Evolutionary conservation across 2,888 invertebrate genomes (phyloP).

Genomic region (Enchytraeus crypticus): DNA sequence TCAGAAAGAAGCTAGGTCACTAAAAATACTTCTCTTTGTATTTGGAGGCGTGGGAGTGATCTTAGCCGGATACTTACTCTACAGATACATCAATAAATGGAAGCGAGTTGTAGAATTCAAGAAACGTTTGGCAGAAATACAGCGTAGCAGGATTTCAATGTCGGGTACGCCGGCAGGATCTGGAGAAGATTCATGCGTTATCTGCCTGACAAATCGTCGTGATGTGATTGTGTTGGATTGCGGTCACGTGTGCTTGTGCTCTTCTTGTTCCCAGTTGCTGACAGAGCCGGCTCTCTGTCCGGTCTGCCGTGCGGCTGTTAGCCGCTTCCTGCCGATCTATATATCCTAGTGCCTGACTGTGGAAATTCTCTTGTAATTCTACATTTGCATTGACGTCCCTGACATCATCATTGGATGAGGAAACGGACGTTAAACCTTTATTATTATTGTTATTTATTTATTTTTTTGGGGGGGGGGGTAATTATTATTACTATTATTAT

Average conservation of each 20-base stretch:
- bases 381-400: too few species aligned
- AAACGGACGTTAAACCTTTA: too few species aligned
- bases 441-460: too few species aligned
- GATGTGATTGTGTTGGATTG: constrained; percentile 80
- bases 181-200: constrained; percentile 60
- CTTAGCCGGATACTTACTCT: constrained; percentile 55
- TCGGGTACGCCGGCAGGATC: not conserved
- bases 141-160: not conserved
- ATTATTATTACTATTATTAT: too few species aligned
- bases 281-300: constrained; percentile 60
- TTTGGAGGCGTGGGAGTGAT: constrained; percentile 56
- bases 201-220: constrained; percentile 75
- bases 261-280: constrained; percentile 71
- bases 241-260: constrained; percentile 81
- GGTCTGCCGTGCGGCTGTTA: constrained; percentile 65
- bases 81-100: constrained; percentile 40
- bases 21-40: constrained; percentile 53
- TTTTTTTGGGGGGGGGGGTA: too few species aligned
- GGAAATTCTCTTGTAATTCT: too few species aligned
- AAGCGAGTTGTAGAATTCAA: constrained; percentile 11
- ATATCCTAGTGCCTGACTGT: constrained; percentile 53
- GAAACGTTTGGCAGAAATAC: not conserved
- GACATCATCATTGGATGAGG: too few species aligned
- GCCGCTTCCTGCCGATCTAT: constrained; percentile 66
- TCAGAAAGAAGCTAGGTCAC: constrained; percentile 58